phyloP scores from a whole-genome alignment of 2,113 vertebrate genomes.

The Plotosus lineatus region DNA sequence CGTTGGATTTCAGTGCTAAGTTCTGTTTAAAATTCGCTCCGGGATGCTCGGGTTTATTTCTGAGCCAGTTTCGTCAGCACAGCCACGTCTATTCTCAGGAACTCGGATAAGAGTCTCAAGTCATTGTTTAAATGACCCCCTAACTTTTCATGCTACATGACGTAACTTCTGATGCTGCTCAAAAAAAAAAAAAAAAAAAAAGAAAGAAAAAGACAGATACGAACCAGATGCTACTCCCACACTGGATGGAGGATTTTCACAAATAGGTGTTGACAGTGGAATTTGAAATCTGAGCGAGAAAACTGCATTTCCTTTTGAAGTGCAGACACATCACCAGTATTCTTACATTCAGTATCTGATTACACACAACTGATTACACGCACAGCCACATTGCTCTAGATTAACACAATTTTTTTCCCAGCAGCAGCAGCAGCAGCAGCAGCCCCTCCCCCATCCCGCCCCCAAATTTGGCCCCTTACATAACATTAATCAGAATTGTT shows the following conservation, averaged over 20 bases:
- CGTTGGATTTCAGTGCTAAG: background rate
- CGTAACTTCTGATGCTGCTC: background rate
- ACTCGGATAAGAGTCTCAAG: background rate
- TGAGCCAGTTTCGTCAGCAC: background rate
- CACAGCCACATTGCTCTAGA: too few relatives aligned
- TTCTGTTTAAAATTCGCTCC: background rate
- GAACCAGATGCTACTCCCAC: background rate
- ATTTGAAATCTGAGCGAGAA: background rate
- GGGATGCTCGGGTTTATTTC: background rate
- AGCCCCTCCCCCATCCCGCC: too few relatives aligned
- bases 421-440: too few relatives aligned
- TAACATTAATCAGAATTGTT: too few relatives aligned
- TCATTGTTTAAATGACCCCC: background rate
- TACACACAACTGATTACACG: background rate
- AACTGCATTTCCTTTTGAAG: background rate
- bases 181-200: too few relatives aligned
- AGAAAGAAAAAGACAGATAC: too few relatives aligned
- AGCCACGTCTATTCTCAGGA: background rate
- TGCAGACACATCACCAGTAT: background rate
- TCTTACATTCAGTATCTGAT: background rate
- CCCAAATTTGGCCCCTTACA: too few relatives aligned
- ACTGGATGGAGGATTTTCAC: background rate
- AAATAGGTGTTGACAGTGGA: background rate
- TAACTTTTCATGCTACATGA: background rate
- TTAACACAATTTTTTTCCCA: too few relatives aligned